These are phyloP conservation scores for Drosophila imparisetae DNA, from an alignment of 2,888 invertebrate genomes.

Conservation along the genomic window DNA sequence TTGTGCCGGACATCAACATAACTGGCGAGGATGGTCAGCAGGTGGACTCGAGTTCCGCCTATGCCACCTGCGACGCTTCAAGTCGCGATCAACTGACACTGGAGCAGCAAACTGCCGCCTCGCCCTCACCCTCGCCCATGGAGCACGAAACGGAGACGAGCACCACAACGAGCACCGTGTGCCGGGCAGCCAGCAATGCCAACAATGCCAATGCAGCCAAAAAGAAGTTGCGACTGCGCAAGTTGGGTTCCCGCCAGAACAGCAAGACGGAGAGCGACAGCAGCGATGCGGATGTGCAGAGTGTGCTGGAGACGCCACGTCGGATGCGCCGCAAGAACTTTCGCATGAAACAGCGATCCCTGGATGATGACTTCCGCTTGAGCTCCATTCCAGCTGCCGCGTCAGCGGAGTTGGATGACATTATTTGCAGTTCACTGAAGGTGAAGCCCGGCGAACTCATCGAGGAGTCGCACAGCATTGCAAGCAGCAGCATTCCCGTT, in stretches of 20 bases:
- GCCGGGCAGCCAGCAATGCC: conserved; percentile 47
- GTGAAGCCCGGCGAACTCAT: conserved; percentile 83
- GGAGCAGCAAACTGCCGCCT: conserved; percentile 74
- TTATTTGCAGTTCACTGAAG: conserved; percentile 82
- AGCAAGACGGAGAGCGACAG: conserved; percentile 85
- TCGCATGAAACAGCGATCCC: conserved; percentile 81
- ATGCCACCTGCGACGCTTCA: conserved; percentile 53
- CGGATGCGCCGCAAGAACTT: conserved; percentile 84
- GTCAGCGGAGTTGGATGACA: conserved; percentile 59
- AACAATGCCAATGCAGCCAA: conserved; percentile 64
- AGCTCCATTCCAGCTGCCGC: conserved; percentile 24
- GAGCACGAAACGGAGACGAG: conserved; percentile 75
- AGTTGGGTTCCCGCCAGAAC: conserved; percentile 84
- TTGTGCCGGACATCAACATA: conserved; percentile 83
- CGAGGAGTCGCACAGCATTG: conserved; percentile 69
- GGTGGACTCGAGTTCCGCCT: conserved; percentile 56
- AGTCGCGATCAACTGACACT: conserved; percentile 68
- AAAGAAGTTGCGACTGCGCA: conserved; percentile 83
- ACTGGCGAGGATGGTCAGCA: conserved; percentile 79
- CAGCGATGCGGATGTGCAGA: conserved; percentile 81
- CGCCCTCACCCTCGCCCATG: conserved; percentile 55
- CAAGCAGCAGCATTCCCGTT: conserved; percentile 20
- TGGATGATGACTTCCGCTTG: conserved; percentile 81
- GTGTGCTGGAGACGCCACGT: conserved; percentile 82
- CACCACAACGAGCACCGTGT: conserved; percentile 65